Evolutionary conservation across 2,888 invertebrate genomes (phyloP), one percentile per base, ranked within the genome.

Genomic region (Lapara coniferarum): DNA sequence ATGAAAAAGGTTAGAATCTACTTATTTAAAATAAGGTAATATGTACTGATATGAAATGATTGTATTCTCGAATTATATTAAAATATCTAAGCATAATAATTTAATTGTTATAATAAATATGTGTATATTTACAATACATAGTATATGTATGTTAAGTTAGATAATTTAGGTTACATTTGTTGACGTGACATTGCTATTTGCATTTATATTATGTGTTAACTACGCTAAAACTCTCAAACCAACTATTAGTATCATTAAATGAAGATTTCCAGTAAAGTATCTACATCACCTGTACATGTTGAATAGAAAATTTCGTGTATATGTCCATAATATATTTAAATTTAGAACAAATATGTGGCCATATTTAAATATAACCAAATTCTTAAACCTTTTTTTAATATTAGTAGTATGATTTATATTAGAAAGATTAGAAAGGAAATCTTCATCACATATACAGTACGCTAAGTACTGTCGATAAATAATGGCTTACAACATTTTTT

Each of bases 1-100:
- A 25, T 25, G 25, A 25, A 25, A 25, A 25, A 25, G 25, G 25
- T 53, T 53, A 16, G 16, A 16, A 30, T 30, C 12, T 37, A 6
- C 13, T 30, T 57, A 10, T 10, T 25, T 51, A 51, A 10, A 25
- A 7, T 57, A 30, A 55, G 10, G 16, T 14, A 5, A 37, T 57
- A 13, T 63, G 13, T 19, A 49, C 16, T 59, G 46, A 46, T 19
- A 46, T 59, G 10, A 46, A 46, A 46, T 59, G 12, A 16, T 12
- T 59, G 46, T n/a, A 4, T 46, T 59, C 52, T 52, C 55, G 53
- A 67, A 67, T 59, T 59, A 16, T 59, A 59, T 44, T 63, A 10
- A 59, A 37, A 63, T 59, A 46, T 63, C 49, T 49, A 63, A 63
- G 49, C 63, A 63, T 63, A 63, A 63, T 63, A 63, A 46, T 49